These are phyloP conservation scores for Petrosia ficiformis DNA, from an alignment of 37 sponge, comb jelly and placozoan genomes.

Conservation along the genomic window DNA sequence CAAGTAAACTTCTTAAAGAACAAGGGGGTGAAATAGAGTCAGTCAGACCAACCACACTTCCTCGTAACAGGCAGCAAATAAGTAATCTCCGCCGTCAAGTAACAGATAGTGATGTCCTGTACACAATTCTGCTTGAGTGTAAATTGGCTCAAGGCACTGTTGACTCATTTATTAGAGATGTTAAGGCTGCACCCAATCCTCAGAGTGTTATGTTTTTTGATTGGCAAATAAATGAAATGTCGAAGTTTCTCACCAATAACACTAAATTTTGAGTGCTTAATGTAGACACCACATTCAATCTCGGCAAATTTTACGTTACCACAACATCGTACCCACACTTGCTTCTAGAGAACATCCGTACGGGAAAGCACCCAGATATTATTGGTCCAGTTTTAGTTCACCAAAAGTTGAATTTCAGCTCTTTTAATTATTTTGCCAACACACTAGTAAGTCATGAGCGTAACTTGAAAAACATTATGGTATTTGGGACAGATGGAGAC, in stretches of 20 bases:
- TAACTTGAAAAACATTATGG: conserved; percentile 2
- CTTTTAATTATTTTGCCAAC: conserved; percentile 25
- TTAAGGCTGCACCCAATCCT: conserved; percentile 48
- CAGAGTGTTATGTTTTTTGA: conserved; percentile 20
- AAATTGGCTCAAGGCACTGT: conserved; percentile 30
- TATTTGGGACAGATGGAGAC: conserved; percentile 50
- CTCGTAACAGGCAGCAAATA: conserved; percentile 10
- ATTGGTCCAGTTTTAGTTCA: conserved; percentile 31
- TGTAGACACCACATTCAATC: conserved; percentile 44
- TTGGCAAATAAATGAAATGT: conserved; percentile 36
- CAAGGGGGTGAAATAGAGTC: conserved; percentile 24
- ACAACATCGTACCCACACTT: conserved; percentile 38
- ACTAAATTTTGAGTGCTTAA: conserved; percentile 13
- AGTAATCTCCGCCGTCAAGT: background rate
- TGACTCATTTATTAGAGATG: conserved; percentile 25
- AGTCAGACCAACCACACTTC: background rate
- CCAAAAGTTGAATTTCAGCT: conserved; percentile 20
- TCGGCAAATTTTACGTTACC: conserved; percentile 46
- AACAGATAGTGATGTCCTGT: conserved; percentile 14
- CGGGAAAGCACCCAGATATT: conserved; percentile 29
- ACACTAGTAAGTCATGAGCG: background rate
- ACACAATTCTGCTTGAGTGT: conserved; percentile 43
- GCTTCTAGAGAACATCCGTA: conserved; percentile 14
- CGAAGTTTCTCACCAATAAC: conserved; percentile 7
- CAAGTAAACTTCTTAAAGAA: conserved; percentile 5